phyloP scores from a whole-genome alignment of 2,113 vertebrate species.

The Ochotona curzoniae region DNA sequence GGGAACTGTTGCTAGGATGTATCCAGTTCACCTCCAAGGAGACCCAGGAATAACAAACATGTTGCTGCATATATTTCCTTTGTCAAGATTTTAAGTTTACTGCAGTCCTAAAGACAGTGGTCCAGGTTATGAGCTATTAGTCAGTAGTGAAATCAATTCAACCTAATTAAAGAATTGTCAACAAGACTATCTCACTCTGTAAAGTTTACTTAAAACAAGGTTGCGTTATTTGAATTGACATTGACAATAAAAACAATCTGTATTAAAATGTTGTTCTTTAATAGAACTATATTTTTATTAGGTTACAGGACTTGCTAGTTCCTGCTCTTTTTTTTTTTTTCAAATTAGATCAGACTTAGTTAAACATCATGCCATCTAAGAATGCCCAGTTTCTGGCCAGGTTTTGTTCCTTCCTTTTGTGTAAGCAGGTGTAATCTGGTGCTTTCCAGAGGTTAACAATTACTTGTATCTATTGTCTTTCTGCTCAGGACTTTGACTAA shows the following conservation, averaged over 20 bases:
- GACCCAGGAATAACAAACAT: not conserved
- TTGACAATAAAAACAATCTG: not conserved
- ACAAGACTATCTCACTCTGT: constrained; percentile 6
- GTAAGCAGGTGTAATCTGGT: not conserved
- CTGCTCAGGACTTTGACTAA: not conserved
- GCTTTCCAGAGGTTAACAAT: not conserved
- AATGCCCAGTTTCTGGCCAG: not conserved
- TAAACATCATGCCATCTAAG: not conserved
- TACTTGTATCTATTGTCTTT: not conserved
- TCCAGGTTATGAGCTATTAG: not conserved
- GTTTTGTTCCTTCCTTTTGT: not conserved
- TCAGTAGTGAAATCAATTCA: not conserved
- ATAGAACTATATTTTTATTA: not conserved
- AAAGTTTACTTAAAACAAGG: constrained; percentile 15
- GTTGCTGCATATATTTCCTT: not conserved
- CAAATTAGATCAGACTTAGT: not conserved
- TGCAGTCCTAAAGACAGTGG: not conserved
- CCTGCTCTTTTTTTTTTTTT: not conserved
- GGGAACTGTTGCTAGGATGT: no score
- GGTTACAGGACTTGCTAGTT: not conserved
- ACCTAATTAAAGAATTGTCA: not conserved
- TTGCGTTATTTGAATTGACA: constrained; percentile 38
- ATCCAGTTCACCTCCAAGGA: constrained; percentile 30
- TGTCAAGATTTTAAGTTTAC: constrained; percentile 7
- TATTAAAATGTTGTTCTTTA: not conserved